Base-by-base conservation (phyloP, 2,797 vertebrate genomes). In the Helarctos malayanus region DNA sequence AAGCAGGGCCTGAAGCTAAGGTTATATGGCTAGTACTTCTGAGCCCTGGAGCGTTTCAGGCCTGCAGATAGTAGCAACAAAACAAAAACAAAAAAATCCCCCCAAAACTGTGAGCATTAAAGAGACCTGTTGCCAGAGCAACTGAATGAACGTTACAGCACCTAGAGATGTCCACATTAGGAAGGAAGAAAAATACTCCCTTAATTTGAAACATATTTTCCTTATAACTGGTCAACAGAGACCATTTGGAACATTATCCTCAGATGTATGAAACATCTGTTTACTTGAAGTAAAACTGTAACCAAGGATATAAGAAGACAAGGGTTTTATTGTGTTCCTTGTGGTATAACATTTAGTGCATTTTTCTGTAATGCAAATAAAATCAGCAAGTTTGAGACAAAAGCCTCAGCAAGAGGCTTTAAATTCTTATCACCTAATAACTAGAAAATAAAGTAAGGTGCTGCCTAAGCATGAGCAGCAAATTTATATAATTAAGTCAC, bases 301-400 rank as follows among this genome's bases (percentile, higher is more conserved):
- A 29, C 21, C 59, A 79, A 85, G 16, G 1, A 5, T 79, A 35
- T 29, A 61, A 92, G 52, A 47, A 63, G 32, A 29, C 18, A 71
- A 61, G 10, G 16, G 19, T 68, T 82, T 84, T 76, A 32, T 32
- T 91, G 54, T 65, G 19, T 25, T 63, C 56, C 35, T 41, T 12
- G 0, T 89, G 3, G 9, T 82, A 19, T 85, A 38, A 52, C 3
- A 59, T 49, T 81, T 49, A 82, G 4, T 92, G 29, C 29, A 54
- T 93, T 95, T 96, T 95, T 91, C 38, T 25, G 6, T 92, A 21
- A 49, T 71, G 38, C 68, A 79, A 82, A 68, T 63, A 6, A 49
- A 71, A 90, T 94, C 11, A 83, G 41, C n/a, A 61, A 84, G 35
- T 83, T 92, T 81, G 19, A 25, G 19, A 73, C 18, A 27, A 85